phyloP scores from a whole-genome alignment of 2,113 vertebrate genomes.

The Tympanuchus pallidicinctus region DNA sequence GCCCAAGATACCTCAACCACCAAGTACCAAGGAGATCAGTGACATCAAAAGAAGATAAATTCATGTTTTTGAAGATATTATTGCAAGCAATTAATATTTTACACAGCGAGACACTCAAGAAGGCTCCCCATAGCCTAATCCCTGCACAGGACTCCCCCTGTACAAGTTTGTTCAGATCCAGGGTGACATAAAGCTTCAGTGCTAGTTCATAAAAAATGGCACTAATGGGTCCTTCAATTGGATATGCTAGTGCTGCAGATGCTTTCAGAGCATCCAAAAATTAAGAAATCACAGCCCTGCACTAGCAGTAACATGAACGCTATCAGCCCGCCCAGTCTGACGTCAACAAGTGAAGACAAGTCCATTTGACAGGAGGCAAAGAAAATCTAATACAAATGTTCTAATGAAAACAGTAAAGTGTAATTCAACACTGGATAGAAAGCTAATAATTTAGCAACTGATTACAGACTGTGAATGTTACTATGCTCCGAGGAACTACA shows the following conservation, averaged over 20 bases:
- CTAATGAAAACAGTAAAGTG: neutral
- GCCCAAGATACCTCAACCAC: neutral
- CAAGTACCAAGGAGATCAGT: neutral
- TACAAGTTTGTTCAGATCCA: fast-evolving
- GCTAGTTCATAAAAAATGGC: neutral
- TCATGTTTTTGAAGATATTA: neutral
- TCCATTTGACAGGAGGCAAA: neutral
- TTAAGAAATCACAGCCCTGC: neutral
- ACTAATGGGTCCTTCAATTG: neutral
- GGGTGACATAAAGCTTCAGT: neutral
- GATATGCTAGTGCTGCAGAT: neutral
- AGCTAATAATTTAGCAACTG: constrained; percentile 19
- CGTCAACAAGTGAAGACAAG: neutral
- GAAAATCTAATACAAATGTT: neutral
- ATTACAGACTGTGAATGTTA: neutral
- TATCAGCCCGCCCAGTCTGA: neutral
- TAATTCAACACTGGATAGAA: neutral
- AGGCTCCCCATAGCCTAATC: neutral
- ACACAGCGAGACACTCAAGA: neutral
- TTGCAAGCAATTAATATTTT: neutral
- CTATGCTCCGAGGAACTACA: neutral
- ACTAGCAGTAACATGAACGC: neutral
- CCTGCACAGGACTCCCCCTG: neutral
- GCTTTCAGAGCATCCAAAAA: neutral
- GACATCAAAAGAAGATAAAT: neutral